Conservation (phyloP, 2,113 vertebrate genomes). For the Chaetodon trifascialis region DNA sequence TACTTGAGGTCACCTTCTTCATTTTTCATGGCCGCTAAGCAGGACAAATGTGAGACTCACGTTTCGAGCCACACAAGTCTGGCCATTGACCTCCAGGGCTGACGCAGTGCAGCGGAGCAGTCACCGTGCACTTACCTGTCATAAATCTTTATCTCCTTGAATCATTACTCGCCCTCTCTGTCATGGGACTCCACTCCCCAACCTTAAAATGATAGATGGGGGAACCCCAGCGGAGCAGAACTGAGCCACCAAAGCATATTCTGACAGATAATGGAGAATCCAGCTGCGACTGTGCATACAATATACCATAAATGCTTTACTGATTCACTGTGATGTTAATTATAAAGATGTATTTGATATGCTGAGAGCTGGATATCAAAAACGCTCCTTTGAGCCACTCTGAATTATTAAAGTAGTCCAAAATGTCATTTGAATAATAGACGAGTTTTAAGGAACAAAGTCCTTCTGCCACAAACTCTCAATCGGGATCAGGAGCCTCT, state of each 20-base stretch:
- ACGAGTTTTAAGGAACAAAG: constrained; percentile 64
- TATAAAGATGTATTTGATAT: not conserved
- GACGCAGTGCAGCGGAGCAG: constrained; percentile 32
- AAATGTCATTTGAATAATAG: constrained; percentile 78
- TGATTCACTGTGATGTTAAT: constrained; percentile 29
- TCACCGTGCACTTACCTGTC: constrained; percentile 44
- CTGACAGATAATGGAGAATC: not conserved
- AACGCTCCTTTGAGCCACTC: constrained; percentile 52
- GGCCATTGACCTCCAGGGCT: constrained; percentile 57
- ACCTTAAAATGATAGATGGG: constrained; percentile 31
- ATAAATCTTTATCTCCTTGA: constrained; percentile 69
- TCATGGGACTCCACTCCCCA: constrained; percentile 1
- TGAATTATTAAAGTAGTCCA: constrained; percentile 78
- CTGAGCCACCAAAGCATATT: constrained; percentile 5
- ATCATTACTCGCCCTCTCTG: constrained; percentile 39
- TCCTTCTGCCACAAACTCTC: constrained; percentile 19
- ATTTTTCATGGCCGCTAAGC: constrained; percentile 76
- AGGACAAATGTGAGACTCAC: constrained; percentile 74
- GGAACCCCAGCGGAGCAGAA: not conserved
- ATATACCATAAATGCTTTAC: not conserved
- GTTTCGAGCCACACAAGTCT: constrained; percentile 66
- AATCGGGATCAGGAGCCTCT: constrained; percentile 25
- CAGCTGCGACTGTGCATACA: not conserved
- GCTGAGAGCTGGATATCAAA: constrained; percentile 29
- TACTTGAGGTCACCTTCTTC: constrained; percentile 73